A percentile compares a stretch with the other conserved stretches of the same genome.
Evolutionary conservation across 1,140 invertebrate genomes (phyloP).

Genomic region (Apolygus lucorum): DNA sequence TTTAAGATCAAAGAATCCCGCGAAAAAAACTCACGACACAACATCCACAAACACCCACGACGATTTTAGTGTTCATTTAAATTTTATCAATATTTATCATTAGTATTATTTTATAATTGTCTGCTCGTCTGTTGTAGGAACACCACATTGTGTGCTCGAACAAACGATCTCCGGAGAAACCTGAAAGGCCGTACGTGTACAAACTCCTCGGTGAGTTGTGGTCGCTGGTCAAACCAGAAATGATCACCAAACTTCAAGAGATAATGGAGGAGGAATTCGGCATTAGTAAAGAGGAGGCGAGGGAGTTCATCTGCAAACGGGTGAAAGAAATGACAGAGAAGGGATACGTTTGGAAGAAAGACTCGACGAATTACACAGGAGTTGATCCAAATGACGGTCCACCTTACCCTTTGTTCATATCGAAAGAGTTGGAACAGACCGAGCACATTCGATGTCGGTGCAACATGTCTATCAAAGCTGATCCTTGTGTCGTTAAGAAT

Average conservation of each 20-base stretch:
- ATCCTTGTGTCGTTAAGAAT: neutral
- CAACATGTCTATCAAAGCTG: neutral
- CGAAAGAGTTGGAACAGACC: neutral
- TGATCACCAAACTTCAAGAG: neutral
- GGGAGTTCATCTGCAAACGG: neutral
- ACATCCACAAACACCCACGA: no score
- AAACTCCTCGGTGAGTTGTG: neutral
- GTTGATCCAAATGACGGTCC: no score
- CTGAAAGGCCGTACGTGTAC: neutral
- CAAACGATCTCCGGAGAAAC: neutral
- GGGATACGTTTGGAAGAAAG: neutral
- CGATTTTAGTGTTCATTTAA: no score
- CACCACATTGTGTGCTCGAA: no score
- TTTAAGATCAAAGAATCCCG: no score
- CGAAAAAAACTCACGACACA: no score
- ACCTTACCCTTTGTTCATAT: no score
- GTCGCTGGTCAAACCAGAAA: neutral
- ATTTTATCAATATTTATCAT: no score
- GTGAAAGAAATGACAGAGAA: neutral
- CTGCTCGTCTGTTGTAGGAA: no score
- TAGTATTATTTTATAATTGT: no score
- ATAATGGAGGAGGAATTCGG: neutral
- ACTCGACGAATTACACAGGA: no score
- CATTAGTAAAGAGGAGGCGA: neutral
- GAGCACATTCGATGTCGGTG: neutral